Base-by-base conservation (phyloP, 1,140 invertebrate species). In the Gryon sp. region DNA sequence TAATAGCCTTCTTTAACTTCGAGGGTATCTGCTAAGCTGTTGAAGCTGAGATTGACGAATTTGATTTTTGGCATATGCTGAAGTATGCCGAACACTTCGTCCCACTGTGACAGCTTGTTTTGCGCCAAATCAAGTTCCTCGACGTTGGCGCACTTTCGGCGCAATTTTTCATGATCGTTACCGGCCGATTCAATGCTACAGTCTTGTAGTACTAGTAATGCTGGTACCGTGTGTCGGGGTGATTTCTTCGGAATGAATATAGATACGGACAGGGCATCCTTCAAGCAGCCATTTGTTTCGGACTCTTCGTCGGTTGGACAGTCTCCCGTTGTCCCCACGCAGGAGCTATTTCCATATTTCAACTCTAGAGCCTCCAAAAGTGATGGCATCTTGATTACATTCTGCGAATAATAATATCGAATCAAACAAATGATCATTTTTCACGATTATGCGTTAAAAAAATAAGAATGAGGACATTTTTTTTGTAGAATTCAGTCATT, bases 41-140 rank as follows among this genome's bases (percentile, higher is more conserved):
- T 98, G 87, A 96, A 96, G 83, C 95, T 97, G 60, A 98, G 88
- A 86, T 98, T 98, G 4, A 97, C 91, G 87, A 97, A 97, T 80
- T 95, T 93, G 30, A 98, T 92, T 74, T 93, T 92, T 2, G 96
- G 96, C 91, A 97, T 96, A 80, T 95, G 92, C 80, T 94, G 91
- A 41, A 97, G 84, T 70, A 97, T 96, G 43, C 92, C 93, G 80
- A 97, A 94, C 4, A 98, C 93, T 90, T 98, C 95, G 70, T 91
- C 89, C 95, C 96, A 97, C 78, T 95, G 92, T 38, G 91, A 92
- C 4, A 98, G 89, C 82, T 94, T 94, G 87, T 98, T 98, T 82
- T 96, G 95, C 7, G 96, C 96, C 36, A 98, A 89, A 84, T 98
- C 96, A 36, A 98, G 90, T 88, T 98, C 96, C 76, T 95, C 92